These are phyloP conservation scores for Zaprionus nigranus DNA, from an alignment of 1,140 invertebrate genomes.

Conservation along the genomic window DNA sequence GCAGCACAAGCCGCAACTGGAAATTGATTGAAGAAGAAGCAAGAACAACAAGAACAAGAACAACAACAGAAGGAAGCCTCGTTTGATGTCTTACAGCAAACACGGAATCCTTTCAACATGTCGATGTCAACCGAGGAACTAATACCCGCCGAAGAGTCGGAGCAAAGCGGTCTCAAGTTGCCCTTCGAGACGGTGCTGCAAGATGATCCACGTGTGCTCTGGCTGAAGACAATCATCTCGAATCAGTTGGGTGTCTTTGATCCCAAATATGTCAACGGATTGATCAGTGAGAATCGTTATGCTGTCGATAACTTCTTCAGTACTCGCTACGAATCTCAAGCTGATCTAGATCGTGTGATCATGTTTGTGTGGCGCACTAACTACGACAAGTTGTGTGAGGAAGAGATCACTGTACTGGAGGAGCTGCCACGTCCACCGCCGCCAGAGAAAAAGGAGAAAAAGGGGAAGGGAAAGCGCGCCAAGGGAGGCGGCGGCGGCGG, in stretches of 20 bases:
- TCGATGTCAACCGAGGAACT: not conserved
- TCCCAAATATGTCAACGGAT: slow-evolving; percentile 64
- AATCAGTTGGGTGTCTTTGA: slow-evolving; percentile 78
- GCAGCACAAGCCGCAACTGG: slow-evolving; percentile 51
- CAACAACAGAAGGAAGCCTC: slow-evolving; percentile 42
- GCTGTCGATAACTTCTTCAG: slow-evolving; percentile 80
- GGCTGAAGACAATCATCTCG: slow-evolving; percentile 74
- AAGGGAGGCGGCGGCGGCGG: slow-evolving; percentile 67
- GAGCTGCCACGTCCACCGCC: slow-evolving; percentile 80
- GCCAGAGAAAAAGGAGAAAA: slow-evolving; percentile 74
- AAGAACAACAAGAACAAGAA: slow-evolving; percentile 52
- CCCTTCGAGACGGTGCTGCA: not conserved
- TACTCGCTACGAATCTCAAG: slow-evolving; percentile 78
- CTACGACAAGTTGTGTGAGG: slow-evolving; percentile 85
- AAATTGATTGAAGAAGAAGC: slow-evolving; percentile 70
- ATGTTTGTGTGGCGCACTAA: slow-evolving; percentile 86
- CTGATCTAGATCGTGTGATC: slow-evolving; percentile 84
- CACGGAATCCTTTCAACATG: not conserved
- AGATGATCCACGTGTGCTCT: slow-evolving; percentile 68
- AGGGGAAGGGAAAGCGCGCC: slow-evolving; percentile 62
- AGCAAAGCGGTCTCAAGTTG: slow-evolving; percentile 5
- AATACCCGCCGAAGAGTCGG: not conserved
- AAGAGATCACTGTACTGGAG: slow-evolving; percentile 86
- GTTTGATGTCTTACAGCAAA: not conserved
- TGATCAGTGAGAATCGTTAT: slow-evolving; percentile 56